Conservation (phyloP, 1,140 invertebrate genomes). For the Papilio helenus region DNA sequence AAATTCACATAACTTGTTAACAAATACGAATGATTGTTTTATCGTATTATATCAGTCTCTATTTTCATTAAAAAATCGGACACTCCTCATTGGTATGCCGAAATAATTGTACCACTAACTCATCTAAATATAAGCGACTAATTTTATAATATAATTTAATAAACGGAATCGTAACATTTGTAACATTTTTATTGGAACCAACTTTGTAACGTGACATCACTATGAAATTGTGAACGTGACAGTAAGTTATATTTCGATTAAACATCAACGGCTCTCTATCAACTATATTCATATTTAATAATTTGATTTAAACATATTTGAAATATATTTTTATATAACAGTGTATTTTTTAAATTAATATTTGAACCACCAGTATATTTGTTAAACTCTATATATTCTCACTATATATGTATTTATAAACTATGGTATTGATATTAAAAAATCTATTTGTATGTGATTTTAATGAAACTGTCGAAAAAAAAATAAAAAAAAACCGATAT, state of each 20-base stretch:
- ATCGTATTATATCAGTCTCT: conserved; percentile 41
- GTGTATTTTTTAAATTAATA: conserved; percentile 64
- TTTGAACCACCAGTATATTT: conserved; percentile 79
- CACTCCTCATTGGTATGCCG: conserved; percentile 54
- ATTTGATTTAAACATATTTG: conserved; percentile 44
- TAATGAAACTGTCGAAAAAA: conserved; percentile 44
- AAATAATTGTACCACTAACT: conserved; percentile 53
- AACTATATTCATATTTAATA: conserved; percentile 36
- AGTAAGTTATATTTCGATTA: conserved; percentile 37
- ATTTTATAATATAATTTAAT: conserved; percentile 35
- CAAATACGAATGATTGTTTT: neutral
- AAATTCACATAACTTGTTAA: conserved; percentile 11
- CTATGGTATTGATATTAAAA: conserved; percentile 64
- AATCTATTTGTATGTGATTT: conserved; percentile 50
- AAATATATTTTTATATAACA: conserved; percentile 55
- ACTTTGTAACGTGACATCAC: conserved; percentile 38
- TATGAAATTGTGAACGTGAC: conserved; percentile 22
- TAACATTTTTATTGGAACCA: conserved; percentile 30
- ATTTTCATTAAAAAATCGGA: conserved; percentile 50
- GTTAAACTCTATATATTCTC: conserved; percentile 70
- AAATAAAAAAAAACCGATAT: conserved; percentile 54
- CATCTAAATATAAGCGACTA: conserved; percentile 56
- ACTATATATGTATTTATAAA: conserved; percentile 74
- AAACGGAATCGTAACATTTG: conserved; percentile 7
- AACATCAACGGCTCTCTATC: conserved; percentile 37